These are phyloP conservation scores for Trichechus manatus DNA, from an alignment of 2,113 vertebrate species.

Conservation along the genomic window DNA sequence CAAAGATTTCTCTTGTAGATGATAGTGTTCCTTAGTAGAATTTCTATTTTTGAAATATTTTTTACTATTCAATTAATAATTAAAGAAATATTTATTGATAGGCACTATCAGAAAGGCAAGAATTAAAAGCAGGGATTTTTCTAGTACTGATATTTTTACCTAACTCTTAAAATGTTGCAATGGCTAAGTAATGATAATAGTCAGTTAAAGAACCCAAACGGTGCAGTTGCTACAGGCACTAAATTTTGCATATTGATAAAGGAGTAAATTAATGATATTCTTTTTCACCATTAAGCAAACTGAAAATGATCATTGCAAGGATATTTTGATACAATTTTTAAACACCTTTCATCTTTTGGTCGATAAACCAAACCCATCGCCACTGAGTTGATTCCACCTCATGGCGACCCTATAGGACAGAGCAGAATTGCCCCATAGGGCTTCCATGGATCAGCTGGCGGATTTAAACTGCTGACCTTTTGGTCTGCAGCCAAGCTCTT, in stretches of 20 bases:
- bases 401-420: no score
- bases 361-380: no score
- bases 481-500: no score
- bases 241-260: neutral
- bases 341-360: neutral
- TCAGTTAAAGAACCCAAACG: neutral
- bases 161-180: neutral
- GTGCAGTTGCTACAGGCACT: neutral
- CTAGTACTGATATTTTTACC: neutral
- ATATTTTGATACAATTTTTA: neutral
- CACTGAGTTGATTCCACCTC: no score
- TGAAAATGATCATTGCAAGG: neutral
- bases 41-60: neutral
- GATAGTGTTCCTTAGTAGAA: neutral
- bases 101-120: neutral
- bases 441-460: no score
- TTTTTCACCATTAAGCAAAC: neutral
- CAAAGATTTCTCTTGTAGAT: neutral
- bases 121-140: neutral
- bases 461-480: no score
- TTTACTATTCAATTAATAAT: neutral
- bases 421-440: no score
- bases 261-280: neutral
- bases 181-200: neutral
- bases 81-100: neutral